phyloP scores from a whole-genome alignment of 2,888 invertebrate species.

The Amphipoea oculea region DNA sequence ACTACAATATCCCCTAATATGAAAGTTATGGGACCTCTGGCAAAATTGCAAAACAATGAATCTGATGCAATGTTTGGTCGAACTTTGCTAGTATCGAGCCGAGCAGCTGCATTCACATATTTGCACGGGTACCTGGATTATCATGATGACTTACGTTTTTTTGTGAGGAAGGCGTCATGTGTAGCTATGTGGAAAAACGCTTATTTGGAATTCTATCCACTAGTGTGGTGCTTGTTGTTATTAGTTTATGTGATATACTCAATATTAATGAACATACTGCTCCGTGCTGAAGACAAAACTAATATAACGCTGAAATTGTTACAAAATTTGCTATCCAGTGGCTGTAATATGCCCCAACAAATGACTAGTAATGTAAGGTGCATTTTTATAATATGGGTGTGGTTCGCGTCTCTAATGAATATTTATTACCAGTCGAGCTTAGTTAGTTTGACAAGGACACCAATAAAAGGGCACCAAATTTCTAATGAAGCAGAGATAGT shows the following conservation, averaged over 20 bases:
- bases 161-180: too few relatives aligned
- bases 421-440: conserved; percentile 67
- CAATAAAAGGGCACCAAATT: conserved; percentile 60
- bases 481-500: conserved; percentile 48
- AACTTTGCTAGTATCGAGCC: conserved; percentile 18
- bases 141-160: too few relatives aligned
- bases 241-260: conserved; percentile 36
- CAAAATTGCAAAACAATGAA: conserved; percentile 41
- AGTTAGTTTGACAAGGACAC: conserved; percentile 68
- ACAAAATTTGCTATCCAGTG: conserved; percentile 28
- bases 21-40: conserved; percentile 36
- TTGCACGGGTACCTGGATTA: too few relatives aligned
- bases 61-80: conserved; percentile 55
- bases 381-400: conserved; percentile 75
- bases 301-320: conserved; percentile 47
- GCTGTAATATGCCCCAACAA: conserved; percentile 11
- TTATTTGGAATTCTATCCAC: conserved; percentile 46
- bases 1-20: conserved; percentile 33
- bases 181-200: too few relatives aligned
- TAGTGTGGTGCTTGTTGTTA: conserved; percentile 49
- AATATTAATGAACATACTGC: conserved; percentile 36
- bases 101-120: too few relatives aligned
- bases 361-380: conserved; percentile 19
- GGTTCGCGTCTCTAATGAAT: conserved; percentile 72
- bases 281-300: conserved; percentile 45